Percentiles rank a stretch among this genome's conserved stretches.
Evolutionary conservation across 2,888 invertebrate species (phyloP).

Genomic region (Ceramica pisi): DNA sequence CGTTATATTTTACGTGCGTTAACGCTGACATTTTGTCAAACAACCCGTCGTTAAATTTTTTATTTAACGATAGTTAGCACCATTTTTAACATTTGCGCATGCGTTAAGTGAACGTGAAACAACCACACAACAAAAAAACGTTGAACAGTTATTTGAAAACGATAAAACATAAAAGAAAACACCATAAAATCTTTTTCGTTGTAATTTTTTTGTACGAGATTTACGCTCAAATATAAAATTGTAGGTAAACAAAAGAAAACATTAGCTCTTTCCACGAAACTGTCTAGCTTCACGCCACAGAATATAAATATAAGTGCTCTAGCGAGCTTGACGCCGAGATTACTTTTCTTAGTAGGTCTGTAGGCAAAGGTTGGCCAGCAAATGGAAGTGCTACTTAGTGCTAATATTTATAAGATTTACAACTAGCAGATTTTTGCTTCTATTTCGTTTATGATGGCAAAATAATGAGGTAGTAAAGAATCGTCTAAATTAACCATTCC

Average conservation of each 20-base stretch:
- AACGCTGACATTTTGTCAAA: no score
- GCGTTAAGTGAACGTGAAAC: no score
- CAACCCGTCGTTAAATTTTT: no score
- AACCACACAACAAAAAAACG: no score
- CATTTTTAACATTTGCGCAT: no score
- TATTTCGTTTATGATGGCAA: no score
- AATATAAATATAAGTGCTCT: no score
- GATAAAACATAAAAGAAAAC: conserved; percentile 4
- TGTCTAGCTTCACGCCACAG: no score
- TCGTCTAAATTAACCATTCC: no score
- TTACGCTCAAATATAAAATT: conserved; percentile 6
- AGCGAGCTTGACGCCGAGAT: conserved; percentile 3
- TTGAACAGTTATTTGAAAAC: conserved; percentile 3
- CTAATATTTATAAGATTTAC: background rate
- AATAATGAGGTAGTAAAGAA: no score
- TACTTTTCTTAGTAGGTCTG: conserved; percentile 4
- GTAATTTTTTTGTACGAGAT: background rate
- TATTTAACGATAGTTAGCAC: no score
- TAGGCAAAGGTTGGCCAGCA: background rate
- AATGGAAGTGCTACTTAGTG: background rate
- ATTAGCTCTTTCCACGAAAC: conserved; percentile 10
- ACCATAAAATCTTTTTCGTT: conserved; percentile 23
- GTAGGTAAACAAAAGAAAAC: conserved; percentile 6
- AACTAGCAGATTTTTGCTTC: background rate
- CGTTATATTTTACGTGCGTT: no score